Evolutionary conservation across 2,113 vertebrate genomes (phyloP), one percentile per base, ranked within the genome.

Genomic region (Penelope pileata): DNA sequence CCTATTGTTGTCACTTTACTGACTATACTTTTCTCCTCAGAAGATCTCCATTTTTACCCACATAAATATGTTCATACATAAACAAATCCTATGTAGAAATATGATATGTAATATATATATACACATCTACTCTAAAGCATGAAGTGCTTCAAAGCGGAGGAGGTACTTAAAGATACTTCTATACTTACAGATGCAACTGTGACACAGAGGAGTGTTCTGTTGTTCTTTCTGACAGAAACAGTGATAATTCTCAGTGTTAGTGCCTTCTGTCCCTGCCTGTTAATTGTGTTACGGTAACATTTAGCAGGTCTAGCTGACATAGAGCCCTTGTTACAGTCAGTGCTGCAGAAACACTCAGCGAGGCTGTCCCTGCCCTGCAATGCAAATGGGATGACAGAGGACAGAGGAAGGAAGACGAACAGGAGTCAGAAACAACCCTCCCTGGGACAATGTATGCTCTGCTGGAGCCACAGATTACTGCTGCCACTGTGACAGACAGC

Each of bases 381-480:
- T n/a, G 78, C 27, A 51, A 77, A 50, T 22, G 23, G 16, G 36
- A 21, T 59, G 36, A 56, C 60, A 91, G 67, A 45, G 47, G 34
- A 42, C 24, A 70, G 64, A 53, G 59, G 21, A 48, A 78, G 34
- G 43, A 75, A 54, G 26, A 40, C 53, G 63, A 66, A 32, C 9
- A 56, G 12, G 34, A 81, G 32, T 34, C 47, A 78, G 58, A 60
- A 79, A 45, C 11, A 50, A 30, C 26, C 6, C 51, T 40, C 47
- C 10, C 23, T 87, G 70, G 43, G 5, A 68, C 18, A 72, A 26
- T 2, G 16, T 17, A 21, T 26, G 43, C n/a, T 47, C 30, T 86
- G 0, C 1, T 47, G 38, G 27, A 77, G 66, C 24, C 1, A 0
- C 2, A 40, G 40, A 21, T 54, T 63, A 40, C 38, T 16, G 17